Percentiles rank a stretch among this genome's conserved stretches.
These are phyloP conservation scores for Drosophila kurseongensis DNA, from an alignment of 1,140 invertebrate species.

Conservation along the genomic window DNA sequence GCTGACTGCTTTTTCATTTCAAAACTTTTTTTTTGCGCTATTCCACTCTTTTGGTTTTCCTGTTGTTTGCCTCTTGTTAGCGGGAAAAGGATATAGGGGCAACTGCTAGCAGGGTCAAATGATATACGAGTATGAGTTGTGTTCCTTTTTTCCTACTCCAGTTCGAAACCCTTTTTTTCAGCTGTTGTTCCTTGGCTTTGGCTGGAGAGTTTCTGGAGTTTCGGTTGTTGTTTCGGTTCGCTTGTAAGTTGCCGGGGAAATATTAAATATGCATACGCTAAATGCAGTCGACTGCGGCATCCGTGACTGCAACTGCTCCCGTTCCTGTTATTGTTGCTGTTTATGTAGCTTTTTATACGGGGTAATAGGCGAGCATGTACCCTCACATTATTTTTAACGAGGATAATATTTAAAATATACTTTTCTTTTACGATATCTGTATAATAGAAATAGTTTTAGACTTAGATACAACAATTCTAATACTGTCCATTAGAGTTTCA, in stretches of 20 bases:
- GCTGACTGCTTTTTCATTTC: constrained; percentile 83
- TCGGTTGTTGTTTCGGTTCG: constrained; percentile 28
- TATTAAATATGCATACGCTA: constrained; percentile 72
- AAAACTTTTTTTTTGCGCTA: constrained; percentile 64
- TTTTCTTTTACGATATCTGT: background rate
- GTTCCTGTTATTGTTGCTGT: constrained; percentile 9
- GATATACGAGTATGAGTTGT: constrained; percentile 70
- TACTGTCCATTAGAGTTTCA: no score
- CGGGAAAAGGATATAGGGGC: constrained; percentile 30
- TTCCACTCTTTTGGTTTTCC: constrained; percentile 32
- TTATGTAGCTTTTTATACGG: constrained; percentile 12
- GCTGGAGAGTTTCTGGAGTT: constrained; percentile 42
- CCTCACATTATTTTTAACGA: background rate
- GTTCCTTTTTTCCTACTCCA: constrained; percentile 20
- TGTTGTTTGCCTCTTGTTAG: constrained; percentile 74
- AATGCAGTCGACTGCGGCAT: constrained; percentile 49
- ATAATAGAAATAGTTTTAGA: no score
- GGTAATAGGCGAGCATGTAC: background rate
- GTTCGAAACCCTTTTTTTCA: constrained; percentile 31
- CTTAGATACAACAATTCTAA: no score
- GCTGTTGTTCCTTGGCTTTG: constrained; percentile 14
- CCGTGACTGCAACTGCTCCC: constrained; percentile 28
- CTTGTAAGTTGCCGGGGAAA: constrained; percentile 51
- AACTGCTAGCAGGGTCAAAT: constrained; percentile 55
- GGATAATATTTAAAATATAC: background rate